A percentile compares a stretch with the other conserved stretches of the same genome.
phyloP scores from a whole-genome alignment of 2,888 invertebrate species.

The Chymomyza amoena region DNA sequence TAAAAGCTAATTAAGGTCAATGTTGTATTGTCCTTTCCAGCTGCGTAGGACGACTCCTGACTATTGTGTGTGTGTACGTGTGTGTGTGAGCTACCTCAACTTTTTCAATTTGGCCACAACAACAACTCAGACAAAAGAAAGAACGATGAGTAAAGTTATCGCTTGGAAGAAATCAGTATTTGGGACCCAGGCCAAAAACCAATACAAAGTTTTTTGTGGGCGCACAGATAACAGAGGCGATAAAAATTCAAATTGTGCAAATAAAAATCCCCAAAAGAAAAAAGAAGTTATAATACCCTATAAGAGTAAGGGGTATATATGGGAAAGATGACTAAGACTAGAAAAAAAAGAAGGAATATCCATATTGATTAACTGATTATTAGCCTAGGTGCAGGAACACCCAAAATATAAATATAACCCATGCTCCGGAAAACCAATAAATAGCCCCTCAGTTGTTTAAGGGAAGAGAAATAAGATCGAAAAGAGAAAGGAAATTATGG shows the following conservation, averaged over 20 bases:
- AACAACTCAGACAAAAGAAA: conserved; percentile 24
- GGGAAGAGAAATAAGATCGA: too few species aligned
- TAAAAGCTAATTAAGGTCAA: conserved; percentile 63
- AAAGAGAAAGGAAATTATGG: too few species aligned
- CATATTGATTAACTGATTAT: too few species aligned
- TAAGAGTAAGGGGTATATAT: too few species aligned
- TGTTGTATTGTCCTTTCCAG: conserved; percentile 23
- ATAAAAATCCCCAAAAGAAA: conserved; percentile 26
- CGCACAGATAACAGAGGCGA: conserved; percentile 35
- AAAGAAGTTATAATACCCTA: conserved; percentile 13
- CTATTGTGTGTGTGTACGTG: background rate
- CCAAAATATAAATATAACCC: too few species aligned
- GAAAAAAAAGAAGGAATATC: too few species aligned
- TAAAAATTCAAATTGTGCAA: conserved; percentile 65
- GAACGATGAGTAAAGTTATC: conserved; percentile 47
- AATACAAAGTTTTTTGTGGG: conserved; percentile 12
- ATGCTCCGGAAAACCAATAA: too few species aligned
- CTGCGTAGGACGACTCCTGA: background rate
- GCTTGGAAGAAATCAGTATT: conserved; percentile 46
- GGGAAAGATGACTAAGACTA: too few species aligned
- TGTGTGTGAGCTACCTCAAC: conserved; percentile 49
- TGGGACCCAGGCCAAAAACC: background rate
- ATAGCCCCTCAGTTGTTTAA: too few species aligned
- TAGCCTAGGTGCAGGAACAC: too few species aligned
- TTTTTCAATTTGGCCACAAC: conserved; percentile 61